Evolutionary conservation across 2,797 vertebrate species (phyloP).

Genomic region (Geotria australis): DNA sequence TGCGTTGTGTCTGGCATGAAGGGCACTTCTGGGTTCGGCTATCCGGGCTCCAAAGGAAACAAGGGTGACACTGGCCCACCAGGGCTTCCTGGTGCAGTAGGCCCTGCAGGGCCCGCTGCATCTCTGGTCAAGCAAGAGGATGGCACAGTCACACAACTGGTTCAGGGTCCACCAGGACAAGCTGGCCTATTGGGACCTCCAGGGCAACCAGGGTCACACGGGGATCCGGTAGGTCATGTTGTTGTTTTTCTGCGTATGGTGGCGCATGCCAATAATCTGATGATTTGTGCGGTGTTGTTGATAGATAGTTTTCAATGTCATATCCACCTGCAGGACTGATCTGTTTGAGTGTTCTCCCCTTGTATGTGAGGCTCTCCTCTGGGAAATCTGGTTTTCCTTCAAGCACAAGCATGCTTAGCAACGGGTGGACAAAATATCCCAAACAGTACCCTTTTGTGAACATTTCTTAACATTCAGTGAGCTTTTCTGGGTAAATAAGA

Average conservation of each 20-base stretch:
- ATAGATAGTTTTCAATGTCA: too few relatives aligned
- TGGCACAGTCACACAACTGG: constrained; percentile 7
- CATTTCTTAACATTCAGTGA: too few relatives aligned
- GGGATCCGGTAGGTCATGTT: constrained; percentile 12
- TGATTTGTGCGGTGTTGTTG: too few relatives aligned
- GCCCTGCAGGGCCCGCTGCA: constrained; percentile 9
- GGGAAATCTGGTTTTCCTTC: too few relatives aligned
- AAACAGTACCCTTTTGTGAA: too few relatives aligned
- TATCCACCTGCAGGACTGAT: too few relatives aligned
- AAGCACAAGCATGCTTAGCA: too few relatives aligned
- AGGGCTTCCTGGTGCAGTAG: constrained; percentile 9
- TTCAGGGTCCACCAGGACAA: constrained; percentile 7
- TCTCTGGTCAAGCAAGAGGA: constrained; percentile 4
- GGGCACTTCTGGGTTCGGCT: constrained; percentile 1
- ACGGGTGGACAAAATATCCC: too few relatives aligned
- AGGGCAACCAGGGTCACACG: constrained; percentile 10
- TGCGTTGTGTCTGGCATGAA: neutral
- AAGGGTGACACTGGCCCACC: constrained; percentile 1
- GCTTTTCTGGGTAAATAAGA: too few relatives aligned
- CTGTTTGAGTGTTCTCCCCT: too few relatives aligned
- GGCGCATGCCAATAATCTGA: too few relatives aligned
- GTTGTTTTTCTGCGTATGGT: neutral
- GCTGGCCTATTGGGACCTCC: constrained; percentile 6
- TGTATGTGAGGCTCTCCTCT: too few relatives aligned
- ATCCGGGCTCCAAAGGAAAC: neutral